Percentiles rank a stretch among this genome's conserved stretches.
Evolutionary conservation across 2,797 vertebrate genomes (phyloP).

Genomic region (Leontopithecus rosalia): DNA sequence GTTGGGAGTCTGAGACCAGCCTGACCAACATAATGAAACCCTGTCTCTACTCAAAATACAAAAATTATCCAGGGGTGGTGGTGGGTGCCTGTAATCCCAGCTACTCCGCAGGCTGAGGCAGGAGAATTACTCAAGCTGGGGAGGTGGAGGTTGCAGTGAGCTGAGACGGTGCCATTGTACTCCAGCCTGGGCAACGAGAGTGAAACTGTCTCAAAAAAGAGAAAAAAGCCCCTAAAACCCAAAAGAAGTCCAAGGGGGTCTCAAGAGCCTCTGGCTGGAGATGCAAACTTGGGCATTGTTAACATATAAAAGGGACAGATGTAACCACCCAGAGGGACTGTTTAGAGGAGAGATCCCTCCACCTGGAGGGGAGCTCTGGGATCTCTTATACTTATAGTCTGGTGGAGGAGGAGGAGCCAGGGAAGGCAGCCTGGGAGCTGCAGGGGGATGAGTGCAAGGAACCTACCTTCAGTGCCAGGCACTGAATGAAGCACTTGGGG

Average conservation of each 20-base stretch:
- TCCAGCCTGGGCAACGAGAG: neutral
- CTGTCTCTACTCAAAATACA: neutral
- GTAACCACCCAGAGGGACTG: neutral
- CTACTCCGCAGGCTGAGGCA: neutral
- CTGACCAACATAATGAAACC: neutral
- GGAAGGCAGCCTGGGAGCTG: neutral
- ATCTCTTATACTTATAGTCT: neutral
- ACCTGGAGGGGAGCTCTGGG: neutral
- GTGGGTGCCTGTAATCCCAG: neutral
- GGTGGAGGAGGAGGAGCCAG: neutral
- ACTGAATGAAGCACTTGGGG: neutral
- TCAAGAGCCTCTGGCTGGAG: neutral
- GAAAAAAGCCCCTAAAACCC: neutral
- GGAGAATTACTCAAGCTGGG: neutral
- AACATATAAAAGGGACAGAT: neutral
- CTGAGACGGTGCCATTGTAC: neutral
- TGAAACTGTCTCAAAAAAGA: neutral
- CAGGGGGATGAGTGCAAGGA: neutral
- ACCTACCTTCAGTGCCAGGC: neutral
- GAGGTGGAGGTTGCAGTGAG: neutral
- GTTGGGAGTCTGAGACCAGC: neutral
- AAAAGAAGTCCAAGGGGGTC: neutral
- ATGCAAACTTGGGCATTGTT: rapidly evolving
- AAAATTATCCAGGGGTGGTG: neutral
- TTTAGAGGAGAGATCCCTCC: neutral